Evolutionary conservation across 2,113 vertebrate species (phyloP).

Genomic region (Podarcis cretensis): DNA sequence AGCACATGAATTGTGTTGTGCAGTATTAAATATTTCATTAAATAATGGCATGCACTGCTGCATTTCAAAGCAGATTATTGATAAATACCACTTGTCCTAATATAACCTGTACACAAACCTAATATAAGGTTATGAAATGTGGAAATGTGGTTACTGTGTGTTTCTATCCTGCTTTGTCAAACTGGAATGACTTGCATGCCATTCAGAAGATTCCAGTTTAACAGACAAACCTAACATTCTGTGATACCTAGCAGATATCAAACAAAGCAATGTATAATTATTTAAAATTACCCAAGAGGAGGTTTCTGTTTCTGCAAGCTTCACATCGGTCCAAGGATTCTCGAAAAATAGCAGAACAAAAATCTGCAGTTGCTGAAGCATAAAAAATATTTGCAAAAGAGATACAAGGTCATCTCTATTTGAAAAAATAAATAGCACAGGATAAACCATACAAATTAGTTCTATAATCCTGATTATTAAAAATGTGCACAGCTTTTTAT

Average conservation of each 20-base stretch:
- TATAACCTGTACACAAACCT: neutral
- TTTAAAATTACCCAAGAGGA: conserved; percentile 58
- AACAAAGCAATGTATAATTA: conserved; percentile 41
- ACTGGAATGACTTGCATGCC: neutral
- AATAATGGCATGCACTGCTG: neutral
- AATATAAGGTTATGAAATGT: neutral
- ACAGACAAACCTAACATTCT: neutral
- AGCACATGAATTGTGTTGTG: neutral
- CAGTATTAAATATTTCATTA: neutral
- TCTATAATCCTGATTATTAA: conserved; percentile 67
- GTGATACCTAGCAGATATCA: neutral
- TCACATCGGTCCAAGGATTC: conserved; percentile 52
- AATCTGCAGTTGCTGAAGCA: conserved; percentile 24
- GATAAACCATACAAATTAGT: conserved; percentile 63
- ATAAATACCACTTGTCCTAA: neutral
- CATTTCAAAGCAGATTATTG: neutral
- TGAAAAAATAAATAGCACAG: conserved; percentile 33
- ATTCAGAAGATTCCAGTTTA: neutral
- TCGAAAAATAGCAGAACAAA: conserved; percentile 44
- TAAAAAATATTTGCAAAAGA: conserved; percentile 41
- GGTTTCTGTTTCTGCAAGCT: conserved; percentile 49
- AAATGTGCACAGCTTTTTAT: conserved; percentile 49
- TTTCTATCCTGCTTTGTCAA: neutral
- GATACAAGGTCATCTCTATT: conserved; percentile 39
- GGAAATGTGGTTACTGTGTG: neutral